Base-by-base conservation (phyloP, 2,113 vertebrate genomes). In the Cebidichthys violaceus region DNA sequence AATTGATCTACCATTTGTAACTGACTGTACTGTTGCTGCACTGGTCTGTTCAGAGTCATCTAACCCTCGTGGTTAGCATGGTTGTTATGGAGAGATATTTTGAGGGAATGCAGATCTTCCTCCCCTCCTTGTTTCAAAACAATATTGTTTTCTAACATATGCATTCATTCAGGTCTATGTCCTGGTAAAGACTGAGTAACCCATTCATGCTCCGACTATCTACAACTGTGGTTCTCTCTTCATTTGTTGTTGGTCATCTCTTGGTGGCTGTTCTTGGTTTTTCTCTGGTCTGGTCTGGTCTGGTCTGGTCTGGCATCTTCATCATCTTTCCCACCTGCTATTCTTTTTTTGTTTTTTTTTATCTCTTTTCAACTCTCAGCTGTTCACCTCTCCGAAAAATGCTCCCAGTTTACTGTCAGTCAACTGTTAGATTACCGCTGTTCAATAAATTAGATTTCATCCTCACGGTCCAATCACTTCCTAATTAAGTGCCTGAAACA, bases 401-500 rank as follows among this genome's bases (percentile, higher is more conserved):
- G 50, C 55, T 75, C 70, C 31, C 31, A 80, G 75, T 84, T 86
- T 73, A 88, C 57, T 52, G 70, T 65, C 69, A 47, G 57, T 70
- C 81, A 86, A 55, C 59, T 62, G 64, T 77, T 59, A 27, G 67
- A 65, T 85, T 66, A 47, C 67, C 77, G 86, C 79, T 77, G 37
- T 84, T 85, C 64, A 80, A 60, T 82, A 79, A 91, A 90, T 86
- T 88, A 83, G 39, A 86, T 91, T 82, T 57, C 55, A 69, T 90
- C 88, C 84, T 89, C 35, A 31, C 62, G 67, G 84, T 83, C 67
- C 76, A 89, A 88, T 92, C 86, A 83, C 52, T 41, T 37, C 62
- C 77, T 93, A 93, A 93, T 94, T 90, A 90, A 85, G 74, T 71
- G 62, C 68, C 77, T 4, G 50, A 76, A 75, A 80, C 71, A 71